Base-by-base conservation (phyloP, 2,113 vertebrate genomes). In the Azemiops feae region DNA sequence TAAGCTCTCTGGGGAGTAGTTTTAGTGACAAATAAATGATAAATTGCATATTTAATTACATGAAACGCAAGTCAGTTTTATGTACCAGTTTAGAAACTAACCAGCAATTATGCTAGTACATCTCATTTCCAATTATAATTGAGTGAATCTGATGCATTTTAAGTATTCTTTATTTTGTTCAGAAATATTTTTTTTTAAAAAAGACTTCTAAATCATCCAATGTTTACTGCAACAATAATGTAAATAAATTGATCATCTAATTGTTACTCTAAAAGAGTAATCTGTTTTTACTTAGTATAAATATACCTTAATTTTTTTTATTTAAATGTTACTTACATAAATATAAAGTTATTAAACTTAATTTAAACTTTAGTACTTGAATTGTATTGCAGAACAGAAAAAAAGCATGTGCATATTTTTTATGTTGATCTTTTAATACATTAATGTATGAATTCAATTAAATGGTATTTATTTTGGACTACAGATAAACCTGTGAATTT, bases 11-110 rank as follows among this genome's bases (percentile, higher is more conserved):
- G 57, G 92, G 53, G 85, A 94, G 93, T 89, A 60, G 11, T 88
- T 96, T 93, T 88, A 64, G 23, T 95, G 86, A 91, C 55, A 93
- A 60, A 81, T n/a, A 69, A 85, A 30, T 91, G 92, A 95, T 95
- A 93, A 94, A 93, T 94, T 69, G 86, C 27, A 8, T 69, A 85
- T 95, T 95, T 93, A 96, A 94, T 94, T 93, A 90, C 45, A 93
- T 53, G 93, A 94, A 89, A 30, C 20, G 25, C 69, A 45, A 85
- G n/a, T 60, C 27, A 30, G n/a, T n/a, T 89, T 92, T 92, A 53
- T 86, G n/a, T 50, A 86, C 54, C 45, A 89, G n/a, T 25, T 92
- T 92, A 64, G 87, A 64, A 92, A 92, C 11, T 87, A 91, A 25
- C 55, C 25, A 74, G n/a, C 52, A 5, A 50, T 57, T 69, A 30